Evolutionary conservation across 2,797 vertebrate species (phyloP).

Genomic region (Acropternis orthonyx): DNA sequence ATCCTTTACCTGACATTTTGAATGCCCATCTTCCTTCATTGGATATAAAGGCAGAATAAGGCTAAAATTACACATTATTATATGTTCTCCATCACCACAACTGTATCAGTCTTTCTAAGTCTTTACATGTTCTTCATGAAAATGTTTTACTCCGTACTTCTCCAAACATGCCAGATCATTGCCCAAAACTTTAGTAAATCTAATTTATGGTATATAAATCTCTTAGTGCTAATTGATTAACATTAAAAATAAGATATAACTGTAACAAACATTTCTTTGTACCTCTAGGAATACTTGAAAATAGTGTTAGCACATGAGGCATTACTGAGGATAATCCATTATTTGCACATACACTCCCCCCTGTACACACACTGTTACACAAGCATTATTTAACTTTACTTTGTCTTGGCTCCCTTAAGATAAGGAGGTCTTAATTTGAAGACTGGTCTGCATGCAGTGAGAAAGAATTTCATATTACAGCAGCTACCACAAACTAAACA

Average conservation of each 20-base stretch:
- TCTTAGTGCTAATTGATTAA: background rate
- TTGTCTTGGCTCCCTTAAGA: background rate
- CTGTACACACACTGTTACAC: rapidly evolving
- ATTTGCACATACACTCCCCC: background rate
- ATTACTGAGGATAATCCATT: background rate
- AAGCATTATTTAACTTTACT: background rate
- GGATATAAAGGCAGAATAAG: background rate
- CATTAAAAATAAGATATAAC: background rate
- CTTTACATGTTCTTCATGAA: background rate
- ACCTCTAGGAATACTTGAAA: background rate
- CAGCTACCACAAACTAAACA: background rate
- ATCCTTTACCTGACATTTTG: background rate
- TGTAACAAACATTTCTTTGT: background rate
- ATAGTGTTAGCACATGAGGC: background rate
- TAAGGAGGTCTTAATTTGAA: background rate
- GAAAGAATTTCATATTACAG: background rate
- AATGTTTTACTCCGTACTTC: background rate
- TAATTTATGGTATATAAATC: background rate
- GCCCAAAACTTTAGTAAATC: background rate
- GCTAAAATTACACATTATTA: background rate
- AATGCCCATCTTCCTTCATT: background rate
- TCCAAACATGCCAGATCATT: background rate
- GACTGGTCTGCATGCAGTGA: background rate
- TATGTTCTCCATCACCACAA: background rate
- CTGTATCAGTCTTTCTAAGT: background rate